Percentiles rank a stretch among this genome's conserved stretches.
Evolutionary conservation across 1,140 invertebrate genomes (phyloP).

Genomic region (Tetragnatha versicolor): DNA sequence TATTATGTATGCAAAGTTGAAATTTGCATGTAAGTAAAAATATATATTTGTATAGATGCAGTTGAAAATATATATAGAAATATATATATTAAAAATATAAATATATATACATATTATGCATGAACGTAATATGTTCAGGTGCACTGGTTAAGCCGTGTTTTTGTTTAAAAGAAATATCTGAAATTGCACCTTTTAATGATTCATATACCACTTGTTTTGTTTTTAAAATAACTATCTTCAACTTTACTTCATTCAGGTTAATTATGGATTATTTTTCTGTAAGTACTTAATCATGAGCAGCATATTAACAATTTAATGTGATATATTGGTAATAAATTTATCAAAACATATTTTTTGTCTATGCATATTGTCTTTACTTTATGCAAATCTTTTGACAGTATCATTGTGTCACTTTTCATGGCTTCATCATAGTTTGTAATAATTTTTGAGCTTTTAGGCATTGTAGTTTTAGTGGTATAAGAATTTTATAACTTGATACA

Average conservation of each 20-base stretch:
- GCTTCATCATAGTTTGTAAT: background rate
- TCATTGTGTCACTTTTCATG: background rate
- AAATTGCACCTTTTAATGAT: background rate
- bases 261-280: background rate
- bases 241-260: background rate
- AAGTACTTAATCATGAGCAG: background rate
- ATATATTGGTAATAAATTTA: background rate
- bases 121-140: constrained; percentile 12
- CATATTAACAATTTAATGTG: constrained; percentile 6
- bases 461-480: background rate
- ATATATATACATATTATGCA: background rate
- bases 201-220: constrained; percentile 1
- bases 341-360: background rate
- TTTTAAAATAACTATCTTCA: background rate
- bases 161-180: constrained; percentile 10
- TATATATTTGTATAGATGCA: constrained; percentile 41
- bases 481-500: background rate
- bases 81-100: constrained; percentile 4
- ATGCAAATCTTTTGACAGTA: background rate
- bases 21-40: constrained; percentile 35
- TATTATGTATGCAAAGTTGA: constrained; percentile 36
- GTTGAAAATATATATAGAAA: constrained; percentile 15
- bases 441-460: background rate
- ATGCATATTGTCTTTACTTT: background rate
- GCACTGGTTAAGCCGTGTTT: constrained; percentile 23